Base-by-base conservation (phyloP, 53 echinoderm and acorn worm genomes). In the Antedon mediterranea region DNA sequence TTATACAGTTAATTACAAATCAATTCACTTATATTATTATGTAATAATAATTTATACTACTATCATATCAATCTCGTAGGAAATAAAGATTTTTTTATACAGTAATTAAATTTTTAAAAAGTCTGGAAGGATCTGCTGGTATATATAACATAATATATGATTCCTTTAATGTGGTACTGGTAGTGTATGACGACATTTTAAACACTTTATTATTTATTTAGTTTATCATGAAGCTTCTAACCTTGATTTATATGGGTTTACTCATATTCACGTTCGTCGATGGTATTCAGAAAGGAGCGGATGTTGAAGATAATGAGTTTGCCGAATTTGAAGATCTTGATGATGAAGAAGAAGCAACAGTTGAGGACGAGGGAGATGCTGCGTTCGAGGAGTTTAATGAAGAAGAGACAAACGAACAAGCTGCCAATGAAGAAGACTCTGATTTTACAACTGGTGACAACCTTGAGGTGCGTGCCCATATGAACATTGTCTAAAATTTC, bases 271-370 rank as follows among this genome's bases (percentile, higher is more conserved):
- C 79, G 32, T 77, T 34, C 23, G 78, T 75, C 7, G 82, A 71
- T 28, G 85, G 44, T 18, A 70, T 81, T 34, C 81, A 86, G 43
- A 89, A 89, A 34, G 84, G 84, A 31, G 98, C 92, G 4, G 98
- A 93, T 34, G 80, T 93, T 1, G 92, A 98, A 73, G 98, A 93
- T 79, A 98, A 98, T 34, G 98, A 98, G 80, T 98, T 98, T 88
- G 98, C 98, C 32, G 98, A 98, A 83, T 98, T 98, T 88, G 98
- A 98, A 72, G 98, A 98, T 31, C 81, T 98, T 28, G 98, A 90
- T 34, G 98, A 98, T 11, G 98, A 92, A 15, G 98, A 98, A 0
- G 98, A 98, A 8, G 90, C 83, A 32, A 79, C 82, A 9, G 78
- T 81, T 31, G 90, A 85, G 43, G 88, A 85, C 70, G 86, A 80